Base-by-base conservation (phyloP, 1,140 invertebrate species). In the Polypedilum vanderplanki region DNA sequence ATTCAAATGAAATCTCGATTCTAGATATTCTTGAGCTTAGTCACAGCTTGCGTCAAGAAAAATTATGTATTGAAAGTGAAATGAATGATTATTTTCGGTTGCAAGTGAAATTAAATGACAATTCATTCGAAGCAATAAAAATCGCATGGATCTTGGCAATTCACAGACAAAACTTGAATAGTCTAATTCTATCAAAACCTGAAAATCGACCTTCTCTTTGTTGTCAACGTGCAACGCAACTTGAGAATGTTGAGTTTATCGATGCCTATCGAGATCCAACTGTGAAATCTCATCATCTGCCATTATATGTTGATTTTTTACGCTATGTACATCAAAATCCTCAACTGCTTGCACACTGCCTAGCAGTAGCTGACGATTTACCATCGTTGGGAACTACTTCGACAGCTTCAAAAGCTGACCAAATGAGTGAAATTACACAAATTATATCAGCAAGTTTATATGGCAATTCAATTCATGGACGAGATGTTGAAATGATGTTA, bases 211-310 rank as follows among this genome's bases (percentile, higher is more conserved):
- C 91, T 1, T 86, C 89, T 74, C 85, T 87, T 41, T 94, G 90
- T 79, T 94, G 92, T 80, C 88, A 90, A 75, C 86, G 88, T 78
- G 91, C 93, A 7, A 93, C 91, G 81, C 83, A 87, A 65, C 85
- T 97, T 22, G 91, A 95, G 78, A 88, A 88, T 78, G 89, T 91
- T 2, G 87, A 89, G 74, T 98, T 98, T 83, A 85, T 96, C 46
- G 94, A 98, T 82, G 93, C 90, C 33, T 94, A 95, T 80, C 94
- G 95, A 84, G 88, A 95, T 80, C 93, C 94, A 83, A 87, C 90
- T 73, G 83, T 97, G 74, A 90, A 90, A 79, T 93, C 93, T 80
- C 88, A 96, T 86, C 90, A 93, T 79, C 88, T 89, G 18, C 83
- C 90, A 75, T 86, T 88, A 65, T 90, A 94, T 78, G 90, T 92